Conservation (phyloP, 2,113 vertebrate genomes). For the human region GRCh38 chr14:98724501-98725000, state of each 20-base stretch:
- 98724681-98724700: background rate
- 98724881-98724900: background rate
- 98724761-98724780: accelerated
- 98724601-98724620: background rate
- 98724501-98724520: background rate
- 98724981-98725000: constrained; percentile 60
- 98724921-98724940: constrained; percentile 38
- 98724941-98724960: background rate
- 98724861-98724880: background rate
- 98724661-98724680: background rate
- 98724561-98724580: constrained; percentile 44
- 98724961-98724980: constrained; percentile 60
- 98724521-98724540: background rate
- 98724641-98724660: background rate
- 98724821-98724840: background rate
- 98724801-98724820: background rate
- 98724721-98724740: no score
- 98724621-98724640: background rate
- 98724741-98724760: accelerated
- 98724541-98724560: background rate
- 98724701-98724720: background rate
- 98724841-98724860: background rate
- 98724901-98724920: constrained; percentile 34
- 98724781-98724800: background rate
- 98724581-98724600: background rate